Conservation (phyloP, 2,888 invertebrate genomes). For the Chrysolina haemoptera region DNA sequence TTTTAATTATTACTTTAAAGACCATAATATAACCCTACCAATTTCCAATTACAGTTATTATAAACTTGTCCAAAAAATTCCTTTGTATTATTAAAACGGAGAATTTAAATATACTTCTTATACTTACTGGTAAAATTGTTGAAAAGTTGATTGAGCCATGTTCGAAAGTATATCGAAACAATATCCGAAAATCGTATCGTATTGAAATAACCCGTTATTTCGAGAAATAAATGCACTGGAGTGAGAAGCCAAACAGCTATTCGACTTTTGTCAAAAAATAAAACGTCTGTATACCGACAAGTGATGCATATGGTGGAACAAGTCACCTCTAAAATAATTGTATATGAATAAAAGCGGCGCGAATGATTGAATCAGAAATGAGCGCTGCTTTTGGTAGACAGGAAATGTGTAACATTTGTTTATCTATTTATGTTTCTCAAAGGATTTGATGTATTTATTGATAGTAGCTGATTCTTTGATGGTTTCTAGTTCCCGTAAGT, state of each 20-base stretch:
- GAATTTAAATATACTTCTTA: too few relatives aligned
- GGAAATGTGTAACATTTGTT: slow-evolving; percentile 62
- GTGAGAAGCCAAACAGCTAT: background rate
- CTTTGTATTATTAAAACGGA: too few relatives aligned
- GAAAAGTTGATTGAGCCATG: too few relatives aligned
- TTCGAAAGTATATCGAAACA: too few relatives aligned
- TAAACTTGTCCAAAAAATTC: too few relatives aligned
- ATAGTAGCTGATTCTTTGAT: slow-evolving; percentile 63
- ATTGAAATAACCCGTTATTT: too few relatives aligned
- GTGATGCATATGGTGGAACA: background rate
- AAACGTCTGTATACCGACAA: background rate
- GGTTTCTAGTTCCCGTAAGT: slow-evolving; percentile 63
- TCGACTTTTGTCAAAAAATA: background rate
- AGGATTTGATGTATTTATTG: slow-evolving; percentile 67
- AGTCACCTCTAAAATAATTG: slow-evolving; percentile 14
- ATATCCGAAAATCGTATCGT: too few relatives aligned
- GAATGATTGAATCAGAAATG: slow-evolving; percentile 5
- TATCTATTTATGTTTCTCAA: slow-evolving; percentile 64
- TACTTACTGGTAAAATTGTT: too few relatives aligned
- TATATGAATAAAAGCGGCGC: slow-evolving; percentile 13
- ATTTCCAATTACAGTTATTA: too few relatives aligned
- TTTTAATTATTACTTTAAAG: too few relatives aligned
- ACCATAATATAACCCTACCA: too few relatives aligned
- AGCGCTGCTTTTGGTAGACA: slow-evolving; percentile 39
- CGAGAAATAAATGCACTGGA: too few relatives aligned